phyloP scores from a whole-genome alignment of 1,140 invertebrate species.

The Lysiphlebus fabarum region DNA sequence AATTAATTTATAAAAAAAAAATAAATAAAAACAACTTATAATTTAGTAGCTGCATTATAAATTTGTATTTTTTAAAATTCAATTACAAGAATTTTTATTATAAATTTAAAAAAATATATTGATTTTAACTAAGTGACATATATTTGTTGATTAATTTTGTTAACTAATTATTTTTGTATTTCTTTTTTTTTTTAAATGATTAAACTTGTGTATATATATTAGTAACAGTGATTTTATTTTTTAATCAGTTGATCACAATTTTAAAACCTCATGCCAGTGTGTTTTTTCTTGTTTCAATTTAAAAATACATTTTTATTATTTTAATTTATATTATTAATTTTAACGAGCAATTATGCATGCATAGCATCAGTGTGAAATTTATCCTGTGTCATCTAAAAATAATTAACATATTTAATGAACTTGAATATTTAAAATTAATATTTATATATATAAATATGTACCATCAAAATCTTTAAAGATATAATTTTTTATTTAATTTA shows the following conservation, averaged over 20 bases:
- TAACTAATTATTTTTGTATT: conserved; percentile 14
- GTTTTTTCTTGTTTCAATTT: conserved; percentile 11
- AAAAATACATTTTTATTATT: conserved; percentile 1
- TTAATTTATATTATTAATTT: conserved; percentile 11
- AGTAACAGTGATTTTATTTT: no score
- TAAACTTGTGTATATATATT: not conserved
- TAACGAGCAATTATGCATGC: conserved; percentile 23
- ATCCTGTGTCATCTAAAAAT: conserved; percentile 8
- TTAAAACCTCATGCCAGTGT: conserved; percentile 20
- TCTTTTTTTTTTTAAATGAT: not conserved
- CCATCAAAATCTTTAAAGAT: no score
- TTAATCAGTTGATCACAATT: conserved; percentile 1
- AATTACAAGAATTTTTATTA: conserved; percentile 11
- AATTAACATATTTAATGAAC: conserved; percentile 14
- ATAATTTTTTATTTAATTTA: no score
- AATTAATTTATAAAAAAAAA: no score
- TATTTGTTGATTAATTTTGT: conserved; percentile 15
- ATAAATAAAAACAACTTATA: no score
- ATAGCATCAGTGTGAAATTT: conserved; percentile 28
- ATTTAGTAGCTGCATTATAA: no score
- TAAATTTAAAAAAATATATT: conserved; percentile 22
- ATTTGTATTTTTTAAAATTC: no score
- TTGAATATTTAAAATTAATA: not conserved
- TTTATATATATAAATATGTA: no score
- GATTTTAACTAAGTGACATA: conserved; percentile 17